These are phyloP conservation scores for Festucalex cinctus DNA, from an alignment of 2,113 vertebrate genomes.

Conservation along the genomic window DNA sequence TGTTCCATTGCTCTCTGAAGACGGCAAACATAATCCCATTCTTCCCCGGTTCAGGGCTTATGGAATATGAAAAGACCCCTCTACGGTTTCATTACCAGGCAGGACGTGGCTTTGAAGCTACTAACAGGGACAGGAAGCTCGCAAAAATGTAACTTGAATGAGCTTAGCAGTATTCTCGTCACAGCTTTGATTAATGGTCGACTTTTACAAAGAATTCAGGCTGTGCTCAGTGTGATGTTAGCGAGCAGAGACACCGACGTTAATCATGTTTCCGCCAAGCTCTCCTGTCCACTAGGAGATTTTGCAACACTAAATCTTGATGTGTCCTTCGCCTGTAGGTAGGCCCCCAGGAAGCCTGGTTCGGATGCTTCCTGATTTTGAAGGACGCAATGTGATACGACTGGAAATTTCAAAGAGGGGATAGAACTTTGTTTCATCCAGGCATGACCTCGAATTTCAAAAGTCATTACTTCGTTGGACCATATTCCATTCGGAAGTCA, in stretches of 20 bases:
- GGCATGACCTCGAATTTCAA: not conserved
- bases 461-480: not conserved
- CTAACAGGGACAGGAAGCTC: not conserved
- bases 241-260: not conserved
- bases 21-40: slow-evolving; percentile 34
- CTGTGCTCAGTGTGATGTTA: not conserved
- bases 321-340: not conserved
- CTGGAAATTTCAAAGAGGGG: too few relatives aligned
- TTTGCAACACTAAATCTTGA: not conserved
- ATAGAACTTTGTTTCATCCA: not conserved
- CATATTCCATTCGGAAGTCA: not conserved
- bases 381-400: not conserved
- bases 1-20: not conserved
- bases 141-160: slow-evolving; percentile 4
- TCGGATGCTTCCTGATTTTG: not conserved
- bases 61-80: slow-evolving; percentile 27
- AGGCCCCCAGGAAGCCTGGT: not conserved
- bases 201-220: not conserved
- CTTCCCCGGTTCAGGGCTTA: slow-evolving; percentile 33
- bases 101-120: slow-evolving; percentile 9
- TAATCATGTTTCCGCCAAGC: not conserved
- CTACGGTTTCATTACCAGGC: slow-evolving; percentile 16
- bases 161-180: slow-evolving; percentile 5
- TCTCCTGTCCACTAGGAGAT: not conserved
- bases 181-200: slow-evolving; percentile 23